Conservation (phyloP, 2,797 vertebrate species). For the Brachyalestes nurse region DNA sequence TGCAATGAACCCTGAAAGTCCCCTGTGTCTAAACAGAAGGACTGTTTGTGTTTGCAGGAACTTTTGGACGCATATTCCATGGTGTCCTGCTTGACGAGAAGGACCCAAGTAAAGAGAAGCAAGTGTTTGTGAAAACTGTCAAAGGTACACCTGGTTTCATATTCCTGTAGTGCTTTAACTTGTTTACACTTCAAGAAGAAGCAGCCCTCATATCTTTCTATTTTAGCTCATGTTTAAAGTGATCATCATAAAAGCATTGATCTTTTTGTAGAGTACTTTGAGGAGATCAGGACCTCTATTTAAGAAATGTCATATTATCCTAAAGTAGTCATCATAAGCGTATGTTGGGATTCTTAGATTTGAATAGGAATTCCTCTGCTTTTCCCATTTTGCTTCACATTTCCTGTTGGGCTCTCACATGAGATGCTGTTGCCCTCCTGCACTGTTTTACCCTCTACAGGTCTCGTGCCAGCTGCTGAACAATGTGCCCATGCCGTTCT, state of each 20-base stretch:
- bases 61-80: conserved; percentile 97
- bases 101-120: conserved; percentile 94
- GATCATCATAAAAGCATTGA: not conserved
- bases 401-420: conserved; percentile 38
- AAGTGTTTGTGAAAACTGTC: conserved; percentile 96
- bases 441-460: conserved; percentile 64
- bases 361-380: not conserved
- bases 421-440: conserved; percentile 57
- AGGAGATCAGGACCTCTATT: conserved; percentile 1
- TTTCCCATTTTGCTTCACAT: not conserved
- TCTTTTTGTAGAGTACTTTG: not conserved
- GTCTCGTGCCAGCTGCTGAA: conserved; percentile 65
- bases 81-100: conserved; percentile 95
- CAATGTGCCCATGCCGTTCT: conserved; percentile 69
- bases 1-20: not conserved
- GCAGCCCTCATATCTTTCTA: not conserved
- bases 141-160: conserved; percentile 83
- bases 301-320: not conserved
- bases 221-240: not conserved
- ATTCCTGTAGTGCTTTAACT: not conserved
- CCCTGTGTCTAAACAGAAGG: conserved; percentile 30
- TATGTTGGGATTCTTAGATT: not conserved
- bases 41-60: conserved; percentile 81
- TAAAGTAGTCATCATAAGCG: no score
- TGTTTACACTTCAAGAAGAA: not conserved